Percentiles rank a stretch among this genome's conserved stretches.
Conservation (phyloP, 1,140 invertebrate genomes). For the Halotydeus destructor region DNA sequence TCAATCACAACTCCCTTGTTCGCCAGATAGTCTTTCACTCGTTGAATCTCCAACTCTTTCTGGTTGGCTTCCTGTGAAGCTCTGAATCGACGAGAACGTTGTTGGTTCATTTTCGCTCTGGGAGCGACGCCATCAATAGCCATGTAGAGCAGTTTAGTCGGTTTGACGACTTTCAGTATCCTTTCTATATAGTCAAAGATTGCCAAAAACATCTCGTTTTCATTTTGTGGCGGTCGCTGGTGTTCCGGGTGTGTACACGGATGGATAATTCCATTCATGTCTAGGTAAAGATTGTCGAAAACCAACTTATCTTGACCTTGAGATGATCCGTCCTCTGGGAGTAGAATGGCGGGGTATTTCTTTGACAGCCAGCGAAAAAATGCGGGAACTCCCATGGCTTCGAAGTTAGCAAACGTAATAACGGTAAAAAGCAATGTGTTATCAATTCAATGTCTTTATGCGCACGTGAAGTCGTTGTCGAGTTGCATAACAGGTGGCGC, state of each 20-base stretch:
- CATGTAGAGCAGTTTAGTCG: conserved; percentile 90
- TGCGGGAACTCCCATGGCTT: conserved; percentile 95
- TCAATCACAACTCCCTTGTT: conserved; percentile 58
- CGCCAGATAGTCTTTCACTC: conserved; percentile 39
- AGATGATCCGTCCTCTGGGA: conserved; percentile 53
- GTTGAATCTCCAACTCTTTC: conserved; percentile 61
- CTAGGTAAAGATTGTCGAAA: conserved; percentile 94
- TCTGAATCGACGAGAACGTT: conserved; percentile 82
- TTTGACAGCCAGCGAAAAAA: conserved; percentile 93
- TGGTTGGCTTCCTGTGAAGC: conserved; percentile 85
- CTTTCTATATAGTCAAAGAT: conserved; percentile 98
- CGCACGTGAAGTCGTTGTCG: no score
- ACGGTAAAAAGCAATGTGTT: no score
- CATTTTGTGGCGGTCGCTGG: conserved; percentile 85
- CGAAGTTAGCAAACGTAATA: neutral
- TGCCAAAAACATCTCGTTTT: conserved; percentile 99
- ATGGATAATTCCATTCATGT: conserved; percentile 99
- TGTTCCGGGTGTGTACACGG: conserved; percentile 99
- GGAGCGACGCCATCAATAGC: conserved; percentile 98
- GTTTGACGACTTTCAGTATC: conserved; percentile 81
- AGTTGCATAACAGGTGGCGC: no score
- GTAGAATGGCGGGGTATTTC: conserved; percentile 93
- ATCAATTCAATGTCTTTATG: no score
- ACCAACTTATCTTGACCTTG: conserved; percentile 22
- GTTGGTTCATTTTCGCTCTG: conserved; percentile 98